phyloP scores from a whole-genome alignment of 2,113 vertebrate species.

The Misgurnus anguillicaudatus region DNA sequence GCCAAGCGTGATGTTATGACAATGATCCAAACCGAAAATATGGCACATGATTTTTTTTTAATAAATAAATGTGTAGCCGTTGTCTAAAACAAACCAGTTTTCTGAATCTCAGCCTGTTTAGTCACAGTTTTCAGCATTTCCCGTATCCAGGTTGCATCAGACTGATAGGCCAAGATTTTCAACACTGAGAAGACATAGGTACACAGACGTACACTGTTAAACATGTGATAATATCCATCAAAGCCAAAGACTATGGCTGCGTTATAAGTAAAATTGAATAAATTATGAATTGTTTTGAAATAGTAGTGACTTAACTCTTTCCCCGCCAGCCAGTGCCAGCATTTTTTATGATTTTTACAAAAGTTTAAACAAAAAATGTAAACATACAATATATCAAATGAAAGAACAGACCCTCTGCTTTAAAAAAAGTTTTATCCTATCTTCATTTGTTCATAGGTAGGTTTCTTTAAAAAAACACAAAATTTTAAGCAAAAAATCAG shows the following conservation, averaged over 20 bases:
- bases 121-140: constrained; percentile 11
- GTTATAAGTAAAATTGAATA: neutral
- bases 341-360: too few species aligned
- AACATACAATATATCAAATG: too few species aligned
- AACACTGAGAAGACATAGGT: neutral
- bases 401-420: too few species aligned
- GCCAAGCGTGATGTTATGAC: neutral
- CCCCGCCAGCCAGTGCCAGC: too few species aligned
- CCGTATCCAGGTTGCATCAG: constrained; percentile 10
- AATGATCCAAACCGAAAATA: neutral
- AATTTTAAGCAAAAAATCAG: too few species aligned
- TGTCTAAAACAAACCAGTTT: neutral
- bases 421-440: too few species aligned
- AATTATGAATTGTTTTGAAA: neutral
- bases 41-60: neutral
- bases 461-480: too few species aligned
- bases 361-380: too few species aligned
- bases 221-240: neutral
- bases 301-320: too few species aligned
- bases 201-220: neutral
- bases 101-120: neutral
- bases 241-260: neutral
- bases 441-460: too few species aligned
- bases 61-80: neutral
- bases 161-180: constrained; percentile 11